phyloP scores from a whole-genome alignment of 2,113 vertebrate genomes.

The Turnix velox region DNA sequence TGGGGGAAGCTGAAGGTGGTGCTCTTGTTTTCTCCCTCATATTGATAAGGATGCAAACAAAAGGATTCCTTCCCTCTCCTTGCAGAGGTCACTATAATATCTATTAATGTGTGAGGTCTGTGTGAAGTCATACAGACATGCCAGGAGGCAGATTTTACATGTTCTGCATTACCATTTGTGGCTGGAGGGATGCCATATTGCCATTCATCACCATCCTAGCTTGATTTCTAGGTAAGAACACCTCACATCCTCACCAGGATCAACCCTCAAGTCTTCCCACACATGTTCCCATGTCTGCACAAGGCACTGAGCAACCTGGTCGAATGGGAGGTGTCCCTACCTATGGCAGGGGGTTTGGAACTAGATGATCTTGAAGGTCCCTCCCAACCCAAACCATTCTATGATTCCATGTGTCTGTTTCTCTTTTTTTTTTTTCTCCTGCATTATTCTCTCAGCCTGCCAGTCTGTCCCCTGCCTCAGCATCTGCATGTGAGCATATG shows the following conservation, averaged over 20 bases:
- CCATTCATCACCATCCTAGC: not conserved
- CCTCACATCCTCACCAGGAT: not conserved
- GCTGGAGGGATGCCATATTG: not conserved
- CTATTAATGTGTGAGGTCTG: not conserved
- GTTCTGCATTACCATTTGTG: not conserved
- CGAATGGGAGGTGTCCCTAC: too few relatives aligned
- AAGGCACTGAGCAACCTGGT: too few relatives aligned
- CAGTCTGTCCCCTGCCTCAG: not conserved
- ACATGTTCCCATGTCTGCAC: accelerated
- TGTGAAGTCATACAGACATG: not conserved
- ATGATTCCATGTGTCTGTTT: not conserved
- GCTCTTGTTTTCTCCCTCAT: not conserved
- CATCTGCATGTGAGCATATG: not conserved
- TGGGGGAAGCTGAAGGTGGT: not conserved
- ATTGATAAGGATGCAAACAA: not conserved
- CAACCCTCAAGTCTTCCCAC: not conserved
- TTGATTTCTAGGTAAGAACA: not conserved
- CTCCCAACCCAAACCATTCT: too few relatives aligned
- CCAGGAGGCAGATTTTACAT: not conserved
- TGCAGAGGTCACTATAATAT: not conserved
- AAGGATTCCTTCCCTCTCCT: not conserved
- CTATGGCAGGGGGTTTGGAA: too few relatives aligned
- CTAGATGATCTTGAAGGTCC: too few relatives aligned
- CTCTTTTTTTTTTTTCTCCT: not conserved
- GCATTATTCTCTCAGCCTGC: not conserved